Evolutionary conservation across 2,797 vertebrate genomes (phyloP).

Genomic region (Centroberyx gerrardi): DNA sequence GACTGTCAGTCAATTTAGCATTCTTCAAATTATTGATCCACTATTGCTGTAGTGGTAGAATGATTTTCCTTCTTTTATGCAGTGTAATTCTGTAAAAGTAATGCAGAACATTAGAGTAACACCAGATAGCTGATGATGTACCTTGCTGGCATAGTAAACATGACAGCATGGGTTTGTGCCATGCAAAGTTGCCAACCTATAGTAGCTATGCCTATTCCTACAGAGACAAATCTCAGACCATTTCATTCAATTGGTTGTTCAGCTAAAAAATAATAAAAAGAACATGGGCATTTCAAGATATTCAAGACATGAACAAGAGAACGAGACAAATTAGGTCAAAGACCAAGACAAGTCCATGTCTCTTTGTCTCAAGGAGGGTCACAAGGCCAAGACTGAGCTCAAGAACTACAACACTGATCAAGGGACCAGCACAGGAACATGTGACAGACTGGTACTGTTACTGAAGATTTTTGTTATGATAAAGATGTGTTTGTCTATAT

Average conservation of each 20-base stretch:
- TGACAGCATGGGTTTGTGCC: background rate
- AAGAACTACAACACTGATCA: conserved; percentile 2
- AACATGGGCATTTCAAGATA: background rate
- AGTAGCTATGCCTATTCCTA: background rate
- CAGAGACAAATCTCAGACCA: background rate
- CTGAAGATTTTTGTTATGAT: conserved; percentile 2
- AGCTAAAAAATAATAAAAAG: background rate
- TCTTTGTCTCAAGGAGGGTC: background rate
- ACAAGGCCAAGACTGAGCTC: background rate
- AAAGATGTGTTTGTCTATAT: background rate
- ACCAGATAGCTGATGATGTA: background rate
- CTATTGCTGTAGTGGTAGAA: background rate
- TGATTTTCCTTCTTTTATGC: background rate
- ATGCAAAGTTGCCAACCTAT: background rate
- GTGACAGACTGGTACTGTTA: conserved; percentile 15
- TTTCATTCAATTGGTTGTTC: background rate
- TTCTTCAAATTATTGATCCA: background rate
- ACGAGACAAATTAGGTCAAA: too few relatives aligned
- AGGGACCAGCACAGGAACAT: conserved; percentile 11
- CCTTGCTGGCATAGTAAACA: background rate
- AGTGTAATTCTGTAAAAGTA: conserved; percentile 15
- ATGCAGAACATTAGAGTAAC: background rate
- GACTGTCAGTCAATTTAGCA: background rate
- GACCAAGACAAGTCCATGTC: background rate
- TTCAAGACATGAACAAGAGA: background rate